A percentile compares a stretch with the other conserved stretches of the same genome.
Conservation (phyloP, 2,888 invertebrate species). For the Lobophora halterata region DNA sequence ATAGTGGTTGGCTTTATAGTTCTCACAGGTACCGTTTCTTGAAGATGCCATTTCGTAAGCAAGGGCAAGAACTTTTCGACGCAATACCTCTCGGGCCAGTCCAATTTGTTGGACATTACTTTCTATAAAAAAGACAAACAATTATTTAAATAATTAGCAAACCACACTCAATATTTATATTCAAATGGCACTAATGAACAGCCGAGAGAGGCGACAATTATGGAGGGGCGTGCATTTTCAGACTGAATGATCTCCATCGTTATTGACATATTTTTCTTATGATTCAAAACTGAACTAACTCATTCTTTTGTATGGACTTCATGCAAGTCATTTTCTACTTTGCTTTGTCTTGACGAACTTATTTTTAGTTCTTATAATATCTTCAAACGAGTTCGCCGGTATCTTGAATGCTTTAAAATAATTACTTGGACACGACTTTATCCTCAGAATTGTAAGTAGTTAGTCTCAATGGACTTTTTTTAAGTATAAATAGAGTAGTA, state of each 20-base stretch:
- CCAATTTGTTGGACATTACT: constrained; percentile 83
- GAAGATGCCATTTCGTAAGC: constrained; percentile 87
- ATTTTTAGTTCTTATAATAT: constrained; percentile 15
- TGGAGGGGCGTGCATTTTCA: too few relatives aligned
- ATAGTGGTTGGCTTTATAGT: constrained; percentile 58
- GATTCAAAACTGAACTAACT: constrained; percentile 4
- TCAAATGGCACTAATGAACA: too few relatives aligned
- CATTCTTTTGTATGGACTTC: constrained; percentile 9
- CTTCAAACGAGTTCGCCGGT: constrained; percentile 7
- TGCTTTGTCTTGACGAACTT: constrained; percentile 18
- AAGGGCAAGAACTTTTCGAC: constrained; percentile 89
- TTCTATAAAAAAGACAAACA: constrained; percentile 74
- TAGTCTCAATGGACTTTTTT: too few relatives aligned
- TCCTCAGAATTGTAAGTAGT: too few relatives aligned
- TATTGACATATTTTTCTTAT: too few relatives aligned
- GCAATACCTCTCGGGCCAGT: constrained; percentile 88
- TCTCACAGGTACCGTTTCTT: constrained; percentile 55
- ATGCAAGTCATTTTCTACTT: constrained; percentile 14
- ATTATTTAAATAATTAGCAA: too few relatives aligned
- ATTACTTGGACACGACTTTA: too few relatives aligned
- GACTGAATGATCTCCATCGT: too few relatives aligned
- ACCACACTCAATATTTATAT: too few relatives aligned
- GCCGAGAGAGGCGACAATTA: too few relatives aligned
- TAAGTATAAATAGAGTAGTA: too few relatives aligned
- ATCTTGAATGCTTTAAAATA: too few relatives aligned